phyloP scores from a whole-genome alignment of 2,113 vertebrate genomes.

The Nothocercus julius region DNA sequence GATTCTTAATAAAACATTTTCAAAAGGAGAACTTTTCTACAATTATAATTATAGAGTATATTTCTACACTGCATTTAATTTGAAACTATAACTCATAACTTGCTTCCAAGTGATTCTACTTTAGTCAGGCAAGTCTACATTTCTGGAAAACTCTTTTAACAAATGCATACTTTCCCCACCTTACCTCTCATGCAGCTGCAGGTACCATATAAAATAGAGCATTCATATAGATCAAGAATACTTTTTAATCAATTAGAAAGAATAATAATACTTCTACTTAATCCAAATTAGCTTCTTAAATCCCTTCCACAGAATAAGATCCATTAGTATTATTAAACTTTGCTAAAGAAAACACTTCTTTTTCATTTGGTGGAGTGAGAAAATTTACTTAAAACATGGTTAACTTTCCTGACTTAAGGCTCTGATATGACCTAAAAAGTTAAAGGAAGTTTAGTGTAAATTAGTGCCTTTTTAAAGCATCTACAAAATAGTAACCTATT shows the following conservation, averaged over 20 bases:
- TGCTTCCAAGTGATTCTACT: background rate
- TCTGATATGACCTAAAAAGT: constrained; percentile 68
- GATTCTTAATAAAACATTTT: background rate
- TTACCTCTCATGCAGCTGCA: background rate
- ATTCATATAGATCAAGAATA: background rate
- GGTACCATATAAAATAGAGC: background rate
- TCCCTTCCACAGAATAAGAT: constrained; percentile 39
- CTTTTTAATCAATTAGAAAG: constrained; percentile 42
- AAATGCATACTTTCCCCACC: background rate
- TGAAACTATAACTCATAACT: background rate
- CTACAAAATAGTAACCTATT: constrained; percentile 66
- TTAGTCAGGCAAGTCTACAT: background rate
- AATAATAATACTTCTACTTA: constrained; percentile 42
- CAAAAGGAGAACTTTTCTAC: background rate
- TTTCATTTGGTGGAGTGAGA: constrained; percentile 18
- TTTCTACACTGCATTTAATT: background rate
- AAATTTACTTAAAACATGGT: constrained; percentile 45
- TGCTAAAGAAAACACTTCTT: background rate
- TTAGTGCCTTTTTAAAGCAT: constrained; percentile 72
- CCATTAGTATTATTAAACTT: constrained; percentile 64
- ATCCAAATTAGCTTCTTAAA: constrained; percentile 54
- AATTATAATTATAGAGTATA: background rate
- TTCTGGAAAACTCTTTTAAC: background rate
- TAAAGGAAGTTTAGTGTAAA: constrained; percentile 69
- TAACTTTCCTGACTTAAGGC: constrained; percentile 40